Evolutionary conservation across 2,888 invertebrate species (phyloP).

Genomic region (Andrena fulva): DNA sequence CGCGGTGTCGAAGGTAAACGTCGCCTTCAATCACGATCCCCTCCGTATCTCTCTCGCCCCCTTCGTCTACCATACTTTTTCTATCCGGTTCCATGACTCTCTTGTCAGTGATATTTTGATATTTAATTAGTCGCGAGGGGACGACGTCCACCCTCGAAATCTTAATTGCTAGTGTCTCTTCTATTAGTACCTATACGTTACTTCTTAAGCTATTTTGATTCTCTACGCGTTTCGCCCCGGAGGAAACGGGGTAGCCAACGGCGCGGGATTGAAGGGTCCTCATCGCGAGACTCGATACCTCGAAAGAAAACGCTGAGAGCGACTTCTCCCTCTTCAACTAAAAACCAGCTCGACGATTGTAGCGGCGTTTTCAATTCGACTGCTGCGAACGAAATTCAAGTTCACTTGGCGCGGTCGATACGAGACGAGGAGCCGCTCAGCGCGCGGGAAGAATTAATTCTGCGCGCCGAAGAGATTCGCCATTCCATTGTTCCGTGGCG

Average conservation of each 20-base stretch:
- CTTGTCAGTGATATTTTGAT: background rate
- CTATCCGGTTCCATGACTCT: too few relatives aligned
- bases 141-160: slow-evolving; percentile 34
- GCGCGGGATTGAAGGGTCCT: slow-evolving; percentile 5
- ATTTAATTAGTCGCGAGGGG: background rate
- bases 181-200: slow-evolving; percentile 44
- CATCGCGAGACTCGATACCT: slow-evolving; percentile 8
- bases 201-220: slow-evolving; percentile 42
- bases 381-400: background rate
- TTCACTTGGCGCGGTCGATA: slow-evolving; percentile 1
- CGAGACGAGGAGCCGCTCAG: background rate
- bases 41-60: background rate
- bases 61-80: background rate
- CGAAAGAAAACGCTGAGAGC: slow-evolving; percentile 43
- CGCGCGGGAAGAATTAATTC: background rate
- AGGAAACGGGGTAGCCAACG: slow-evolving; percentile 29
- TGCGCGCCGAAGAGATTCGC: background rate
- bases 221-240: slow-evolving; percentile 30
- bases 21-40: slow-evolving; percentile 26
- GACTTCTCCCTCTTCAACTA: background rate
- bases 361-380: background rate
- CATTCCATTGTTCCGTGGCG: background rate
- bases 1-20: slow-evolving; percentile 48
- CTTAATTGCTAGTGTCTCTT: slow-evolving; percentile 51
- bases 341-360: slow-evolving; percentile 8